These are phyloP conservation scores for Torymus aiolomorphi DNA, from an alignment of 2,888 invertebrate species.

Conservation along the genomic window DNA sequence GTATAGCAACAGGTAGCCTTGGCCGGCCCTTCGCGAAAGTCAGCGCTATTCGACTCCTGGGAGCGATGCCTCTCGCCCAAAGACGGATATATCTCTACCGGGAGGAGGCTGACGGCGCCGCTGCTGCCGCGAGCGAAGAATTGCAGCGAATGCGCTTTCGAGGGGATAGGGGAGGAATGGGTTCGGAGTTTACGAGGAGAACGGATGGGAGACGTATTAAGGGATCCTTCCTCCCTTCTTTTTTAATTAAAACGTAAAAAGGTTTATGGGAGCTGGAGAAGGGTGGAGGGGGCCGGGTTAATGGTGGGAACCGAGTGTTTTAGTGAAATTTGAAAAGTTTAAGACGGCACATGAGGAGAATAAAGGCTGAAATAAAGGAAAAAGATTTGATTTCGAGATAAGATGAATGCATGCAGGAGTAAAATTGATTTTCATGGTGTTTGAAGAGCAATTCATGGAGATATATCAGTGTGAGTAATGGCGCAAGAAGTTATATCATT, in stretches of 20 bases:
- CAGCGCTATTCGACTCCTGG: conserved; percentile 33
- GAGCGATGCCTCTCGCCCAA: conserved; percentile 26
- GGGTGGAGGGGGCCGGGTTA: too few species aligned
- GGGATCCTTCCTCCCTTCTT: not conserved
- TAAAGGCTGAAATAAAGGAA: too few species aligned
- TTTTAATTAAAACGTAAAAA: conserved; percentile 10
- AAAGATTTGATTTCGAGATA: too few species aligned
- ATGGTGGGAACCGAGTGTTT: too few species aligned
- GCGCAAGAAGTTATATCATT: too few species aligned
- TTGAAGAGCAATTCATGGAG: too few species aligned
- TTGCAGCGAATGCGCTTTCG: not conserved
- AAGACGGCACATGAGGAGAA: too few species aligned
- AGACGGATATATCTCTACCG: conserved; percentile 15
- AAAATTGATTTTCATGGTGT: too few species aligned
- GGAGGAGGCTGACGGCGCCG: not conserved
- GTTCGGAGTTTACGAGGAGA: not conserved
- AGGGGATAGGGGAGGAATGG: not conserved
- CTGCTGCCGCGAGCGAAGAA: not conserved
- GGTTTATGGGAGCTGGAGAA: not conserved
- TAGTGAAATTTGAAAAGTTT: too few species aligned
- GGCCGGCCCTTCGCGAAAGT: conserved; percentile 7
- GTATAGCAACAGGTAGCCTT: not conserved
- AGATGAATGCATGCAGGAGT: too few species aligned
- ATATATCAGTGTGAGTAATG: too few species aligned
- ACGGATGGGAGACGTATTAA: not conserved